Conservation (phyloP, 2,797 vertebrate genomes). For the Scleropages formosus region DNA sequence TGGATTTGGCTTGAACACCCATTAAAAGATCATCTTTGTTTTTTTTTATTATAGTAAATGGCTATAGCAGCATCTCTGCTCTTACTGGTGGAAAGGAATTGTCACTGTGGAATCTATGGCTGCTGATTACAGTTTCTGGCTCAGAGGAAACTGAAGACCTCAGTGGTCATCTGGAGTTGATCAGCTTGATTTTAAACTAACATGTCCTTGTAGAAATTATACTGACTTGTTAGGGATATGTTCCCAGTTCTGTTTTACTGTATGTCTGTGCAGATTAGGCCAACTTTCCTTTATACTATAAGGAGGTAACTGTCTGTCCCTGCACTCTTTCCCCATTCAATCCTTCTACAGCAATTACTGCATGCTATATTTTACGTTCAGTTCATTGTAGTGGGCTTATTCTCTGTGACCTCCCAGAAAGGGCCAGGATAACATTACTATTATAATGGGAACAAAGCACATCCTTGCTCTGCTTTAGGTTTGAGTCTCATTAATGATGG, state of each 20-base stretch:
- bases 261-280: not conserved
- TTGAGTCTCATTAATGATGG: not conserved
- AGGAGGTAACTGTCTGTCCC: not conserved
- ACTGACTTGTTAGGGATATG: not conserved
- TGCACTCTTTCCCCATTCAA: too few species aligned
- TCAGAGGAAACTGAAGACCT: not conserved
- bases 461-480: not conserved
- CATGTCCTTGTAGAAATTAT: not conserved
- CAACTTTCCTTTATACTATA: not conserved
- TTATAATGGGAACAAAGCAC: not conserved
- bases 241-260: slow-evolving; percentile 3
- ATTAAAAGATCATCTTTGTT: slow-evolving; percentile 31
- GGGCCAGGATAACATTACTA: not conserved
- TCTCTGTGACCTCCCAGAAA: too few species aligned
- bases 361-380: not conserved
- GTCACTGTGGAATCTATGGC: not conserved
- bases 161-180: not conserved
- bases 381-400: too few species aligned
- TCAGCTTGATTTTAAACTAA: not conserved
- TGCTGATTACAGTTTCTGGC: not conserved
- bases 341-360: not conserved
- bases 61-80: not conserved
- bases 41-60: slow-evolving; percentile 26
- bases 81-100: slow-evolving; percentile 27
- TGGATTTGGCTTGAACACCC: slow-evolving; percentile 14